A percentile compares a stretch with the other conserved stretches of the same genome.
Conservation (phyloP, 2,888 invertebrate genomes). For the Athalia circularis region DNA sequence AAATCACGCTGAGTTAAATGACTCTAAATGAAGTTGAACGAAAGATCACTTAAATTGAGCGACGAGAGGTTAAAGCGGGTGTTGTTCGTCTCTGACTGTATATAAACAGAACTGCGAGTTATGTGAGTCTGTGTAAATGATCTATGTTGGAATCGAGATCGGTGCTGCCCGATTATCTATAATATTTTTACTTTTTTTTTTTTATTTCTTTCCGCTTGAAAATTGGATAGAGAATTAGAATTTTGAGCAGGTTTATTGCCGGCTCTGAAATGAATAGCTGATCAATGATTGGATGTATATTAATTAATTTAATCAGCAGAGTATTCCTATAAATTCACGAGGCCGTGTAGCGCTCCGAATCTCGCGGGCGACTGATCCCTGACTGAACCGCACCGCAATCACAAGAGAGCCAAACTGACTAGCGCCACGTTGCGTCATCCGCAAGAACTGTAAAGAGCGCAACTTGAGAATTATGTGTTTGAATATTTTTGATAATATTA, state of each 20-base stretch:
- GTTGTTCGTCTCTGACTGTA: not conserved
- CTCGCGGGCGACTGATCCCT: constrained; percentile 73
- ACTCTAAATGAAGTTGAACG: not conserved
- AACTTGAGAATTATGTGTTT: not conserved
- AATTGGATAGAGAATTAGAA: not conserved
- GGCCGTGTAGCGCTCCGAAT: constrained; percentile 72
- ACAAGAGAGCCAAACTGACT: constrained; percentile 24
- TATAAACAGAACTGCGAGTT: too few species aligned
- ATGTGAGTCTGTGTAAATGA: too few species aligned
- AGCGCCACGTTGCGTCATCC: constrained; percentile 26
- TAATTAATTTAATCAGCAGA: not conserved
- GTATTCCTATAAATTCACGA: constrained; percentile 47
- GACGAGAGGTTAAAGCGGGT: not conserved
- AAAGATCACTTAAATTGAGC: not conserved
- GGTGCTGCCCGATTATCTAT: too few species aligned
- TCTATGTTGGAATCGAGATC: too few species aligned
- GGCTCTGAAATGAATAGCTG: not conserved
- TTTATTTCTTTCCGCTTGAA: too few species aligned
- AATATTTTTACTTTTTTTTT: too few species aligned
- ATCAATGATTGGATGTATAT: not conserved
- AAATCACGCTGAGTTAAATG: not conserved
- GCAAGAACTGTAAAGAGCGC: constrained; percentile 24
- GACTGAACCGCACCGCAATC: constrained; percentile 57
- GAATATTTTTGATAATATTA: too few species aligned
- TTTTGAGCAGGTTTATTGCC: not conserved